Conservation (phyloP, 2,113 vertebrate genomes). For the Butorides virescens region DNA sequence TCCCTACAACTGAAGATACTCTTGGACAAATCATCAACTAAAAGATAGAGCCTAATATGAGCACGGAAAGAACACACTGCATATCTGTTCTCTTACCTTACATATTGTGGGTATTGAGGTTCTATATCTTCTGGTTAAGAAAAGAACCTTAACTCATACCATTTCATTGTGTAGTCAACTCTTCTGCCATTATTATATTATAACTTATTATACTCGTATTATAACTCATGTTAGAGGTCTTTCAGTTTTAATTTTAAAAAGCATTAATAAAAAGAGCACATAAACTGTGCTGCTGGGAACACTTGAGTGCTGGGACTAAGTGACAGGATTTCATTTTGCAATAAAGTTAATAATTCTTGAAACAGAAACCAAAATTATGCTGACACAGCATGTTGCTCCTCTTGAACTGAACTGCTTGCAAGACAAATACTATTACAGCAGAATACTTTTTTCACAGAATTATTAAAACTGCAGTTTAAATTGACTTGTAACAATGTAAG, state of each 20-base stretch:
- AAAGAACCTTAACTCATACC: neutral
- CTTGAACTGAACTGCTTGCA: neutral
- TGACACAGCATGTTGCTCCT: neutral
- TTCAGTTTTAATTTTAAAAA: neutral
- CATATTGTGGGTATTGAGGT: neutral
- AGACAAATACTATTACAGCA: neutral
- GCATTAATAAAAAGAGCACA: neutral
- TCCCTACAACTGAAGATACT: neutral
- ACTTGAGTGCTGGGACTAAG: neutral
- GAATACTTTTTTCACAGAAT: neutral
- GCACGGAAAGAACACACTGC: accelerated
- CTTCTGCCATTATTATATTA: neutral
- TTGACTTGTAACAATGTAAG: neutral
- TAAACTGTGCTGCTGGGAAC: neutral
- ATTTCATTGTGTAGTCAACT: neutral
- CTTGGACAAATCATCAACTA: neutral
- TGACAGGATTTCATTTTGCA: neutral
- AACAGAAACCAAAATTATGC: neutral
- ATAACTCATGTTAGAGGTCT: neutral
- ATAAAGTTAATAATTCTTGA: neutral
- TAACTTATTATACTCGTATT: neutral
- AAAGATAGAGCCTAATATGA: neutral
- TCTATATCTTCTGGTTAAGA: neutral
- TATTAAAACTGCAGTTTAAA: neutral
- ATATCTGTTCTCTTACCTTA: neutral